phyloP scores from a whole-genome alignment of 2,113 vertebrate genomes.

The Boulengeromyrus knoepffleri region DNA sequence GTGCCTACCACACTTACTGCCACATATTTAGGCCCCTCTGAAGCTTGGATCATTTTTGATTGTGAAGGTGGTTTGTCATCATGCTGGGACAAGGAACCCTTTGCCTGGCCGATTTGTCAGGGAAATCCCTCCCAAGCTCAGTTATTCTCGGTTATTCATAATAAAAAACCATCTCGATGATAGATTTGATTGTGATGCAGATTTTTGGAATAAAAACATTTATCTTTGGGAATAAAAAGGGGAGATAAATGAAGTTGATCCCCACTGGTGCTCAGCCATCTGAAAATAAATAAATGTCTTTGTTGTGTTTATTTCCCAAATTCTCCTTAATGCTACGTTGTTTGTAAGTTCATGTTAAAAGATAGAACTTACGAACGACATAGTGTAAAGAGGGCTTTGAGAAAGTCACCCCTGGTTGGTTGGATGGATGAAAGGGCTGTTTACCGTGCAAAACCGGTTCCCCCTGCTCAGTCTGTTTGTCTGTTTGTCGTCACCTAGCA shows the following conservation, averaged over 20 bases:
- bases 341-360: too few relatives aligned
- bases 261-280: neutral
- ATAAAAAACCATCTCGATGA: neutral
- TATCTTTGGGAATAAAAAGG: neutral
- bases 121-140: neutral
- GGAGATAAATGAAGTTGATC: neutral
- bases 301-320: neutral
- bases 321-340: too few relatives aligned
- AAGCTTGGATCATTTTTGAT: neutral
- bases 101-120: neutral
- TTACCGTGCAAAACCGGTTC: neutral
- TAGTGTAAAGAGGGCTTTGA: too few relatives aligned
- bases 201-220: neutral
- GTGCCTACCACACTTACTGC: neutral
- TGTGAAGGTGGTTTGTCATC: neutral
- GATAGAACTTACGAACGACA: too few relatives aligned
- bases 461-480: neutral
- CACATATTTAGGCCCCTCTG: neutral
- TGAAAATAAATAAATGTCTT: neutral
- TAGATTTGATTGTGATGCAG: neutral
- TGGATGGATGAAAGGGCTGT: neutral
- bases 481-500: neutral
- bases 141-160: neutral
- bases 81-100: neutral
- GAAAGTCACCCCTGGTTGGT: neutral